Evolutionary conservation across 2,888 invertebrate species (phyloP).

Genomic region (Caenorhabditis becei): DNA sequence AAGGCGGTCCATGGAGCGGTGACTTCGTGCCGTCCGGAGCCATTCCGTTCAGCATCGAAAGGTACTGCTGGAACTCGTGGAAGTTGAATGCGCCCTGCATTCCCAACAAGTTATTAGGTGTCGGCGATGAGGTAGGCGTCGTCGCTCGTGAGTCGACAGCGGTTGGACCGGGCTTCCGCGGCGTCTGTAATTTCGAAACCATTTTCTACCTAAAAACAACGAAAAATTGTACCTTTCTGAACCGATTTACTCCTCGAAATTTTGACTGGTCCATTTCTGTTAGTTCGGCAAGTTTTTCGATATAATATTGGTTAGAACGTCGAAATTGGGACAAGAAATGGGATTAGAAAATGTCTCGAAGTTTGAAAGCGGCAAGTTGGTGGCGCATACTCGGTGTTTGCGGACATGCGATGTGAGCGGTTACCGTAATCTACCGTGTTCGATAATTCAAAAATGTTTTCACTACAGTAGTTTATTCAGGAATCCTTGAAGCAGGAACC

Average conservation of each 20-base stretch:
- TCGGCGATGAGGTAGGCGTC: conserved; percentile 9
- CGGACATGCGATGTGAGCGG: conserved; percentile 2
- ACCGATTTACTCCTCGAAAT: conserved; percentile 3
- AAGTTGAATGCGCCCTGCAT: conserved; percentile 26
- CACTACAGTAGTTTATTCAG: background rate
- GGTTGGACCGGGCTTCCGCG: conserved; percentile 21
- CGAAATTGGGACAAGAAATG: conserved; percentile 10
- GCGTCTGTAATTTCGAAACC: conserved; percentile 19
- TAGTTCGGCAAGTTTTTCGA: conserved; percentile 13
- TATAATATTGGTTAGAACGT: background rate
- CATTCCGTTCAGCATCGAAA: conserved; percentile 50
- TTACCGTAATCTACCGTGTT: conserved; percentile 17
- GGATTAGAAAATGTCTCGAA: conserved; percentile 15
- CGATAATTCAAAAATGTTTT: background rate
- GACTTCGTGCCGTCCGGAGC: background rate
- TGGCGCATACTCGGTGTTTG: conserved; percentile 22
- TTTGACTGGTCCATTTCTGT: conserved; percentile 35
- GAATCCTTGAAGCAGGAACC: too few species aligned
- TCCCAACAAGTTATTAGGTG: background rate
- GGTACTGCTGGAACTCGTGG: conserved; percentile 17
- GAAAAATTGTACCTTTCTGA: conserved; percentile 29
- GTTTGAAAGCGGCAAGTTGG: conserved; percentile 12
- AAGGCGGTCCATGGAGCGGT: background rate
- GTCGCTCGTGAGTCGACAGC: background rate
- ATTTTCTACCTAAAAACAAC: background rate